Evolutionary conservation across 2,888 invertebrate genomes (phyloP), one percentile per base, ranked within the genome.

Genomic region (Ophion ventricosus): DNA sequence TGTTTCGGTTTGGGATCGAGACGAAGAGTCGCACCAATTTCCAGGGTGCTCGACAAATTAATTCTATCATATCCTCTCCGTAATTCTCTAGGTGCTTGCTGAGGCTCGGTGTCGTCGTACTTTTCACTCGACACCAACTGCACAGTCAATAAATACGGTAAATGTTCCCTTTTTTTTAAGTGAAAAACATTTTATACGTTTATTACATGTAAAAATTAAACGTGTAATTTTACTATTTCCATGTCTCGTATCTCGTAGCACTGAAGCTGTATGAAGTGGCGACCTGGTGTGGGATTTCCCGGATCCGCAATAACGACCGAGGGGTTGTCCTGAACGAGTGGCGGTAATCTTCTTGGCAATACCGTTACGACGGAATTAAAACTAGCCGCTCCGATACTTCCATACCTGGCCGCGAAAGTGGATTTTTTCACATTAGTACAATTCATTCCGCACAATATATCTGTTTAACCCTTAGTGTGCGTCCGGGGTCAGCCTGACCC

Each of bases 1-100:
- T 95, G 95, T 81, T 92, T 93, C 43, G 90, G 87, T 49, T 88
- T 89, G 3, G 76, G 61, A 70, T 88, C 88, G 72, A 56, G 23
- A 26, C 8, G 26, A 14, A 74, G 72, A 35, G 10, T 66, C 2
- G 66, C 40, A 4, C 66, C 66, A 10, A 82, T 59, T 7, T 84
- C 84, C 17, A 79, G 61, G 25, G 43, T 79, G 26, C 72, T 79
- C 20, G 79, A 17, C 49, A 82, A 56, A 61, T 75, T 20, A 1
- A 82, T 76, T 61, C 75, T 67, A 26, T 84, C 79, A 72, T 82
- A 82, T 63, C 66, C 82, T 67, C 75, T 57, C 0, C 82, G 66
- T 23, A 86, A 75, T 35, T 87, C 83, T 59, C 78, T 80, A 3
- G 57, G 72, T 0, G 64, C 29, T n/a, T 72, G 5, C 49, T 78